Evolutionary conservation across 2,797 vertebrate genomes (phyloP), one percentile per base, ranked within the genome.

Genomic region (Enteromius paludinosus): DNA sequence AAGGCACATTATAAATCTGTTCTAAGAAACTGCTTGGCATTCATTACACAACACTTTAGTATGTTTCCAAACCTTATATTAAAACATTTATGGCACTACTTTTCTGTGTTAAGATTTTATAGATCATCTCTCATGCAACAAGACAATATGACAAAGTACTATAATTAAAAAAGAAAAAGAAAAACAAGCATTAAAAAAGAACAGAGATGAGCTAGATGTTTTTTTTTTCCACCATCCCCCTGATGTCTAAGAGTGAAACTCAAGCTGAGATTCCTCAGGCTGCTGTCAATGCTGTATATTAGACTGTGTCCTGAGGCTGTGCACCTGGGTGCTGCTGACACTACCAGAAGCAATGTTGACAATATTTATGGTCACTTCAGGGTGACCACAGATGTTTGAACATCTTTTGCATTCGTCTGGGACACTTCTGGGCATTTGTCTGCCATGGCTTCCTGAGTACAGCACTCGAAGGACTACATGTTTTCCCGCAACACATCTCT

Each of bases 291-390:
- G 79, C 49, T 85, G 81, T 84, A 74, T 80, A 84, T 80, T 78
- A 83, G 81, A 84, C 83, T 81, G 79, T 76, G 73, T 85, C 88
- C 85, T 83, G 82, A 86, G 86, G 88, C 85, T 30, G 28, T 85
- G 86, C 86, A 89, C 88, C 88, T 89, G 88, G 86, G 82, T 80
- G 68, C 86, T 78, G 43, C 79, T 89, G 83, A 87, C 56, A 74
- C 86, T 83, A 86, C 81, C 74, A 61, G 54, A 81, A 82, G 83
- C 84, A 25, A 25, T 33, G 18, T 62, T 83, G 41, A 81, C 83
- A 86, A 86, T 84, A 87, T 89, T 86, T 89, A 89, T 85, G 86
- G 83, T 83, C 81, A 87, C 85, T 89, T 84, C 82, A 83, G 82
- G 85, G 86, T 87, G 85, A 89, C 83, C 85, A 79, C 81, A 85